A percentile compares a stretch with the other conserved stretches of the same genome.
Evolutionary conservation across 2,113 vertebrate species (phyloP).

Genomic region (Epinephelus cyanopodus): DNA sequence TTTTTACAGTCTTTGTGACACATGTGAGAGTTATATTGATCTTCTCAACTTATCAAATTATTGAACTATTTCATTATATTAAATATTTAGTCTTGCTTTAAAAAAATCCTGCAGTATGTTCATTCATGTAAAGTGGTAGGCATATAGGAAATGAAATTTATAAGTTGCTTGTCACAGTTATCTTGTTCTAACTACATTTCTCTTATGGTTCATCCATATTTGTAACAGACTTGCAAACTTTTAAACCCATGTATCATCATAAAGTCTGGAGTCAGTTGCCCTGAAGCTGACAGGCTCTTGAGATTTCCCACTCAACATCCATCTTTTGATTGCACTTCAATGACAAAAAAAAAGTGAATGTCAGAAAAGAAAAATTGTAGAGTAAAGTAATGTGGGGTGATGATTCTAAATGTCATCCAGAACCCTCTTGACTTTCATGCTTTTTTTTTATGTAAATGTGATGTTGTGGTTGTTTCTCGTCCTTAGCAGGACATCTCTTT

Average conservation of each 20-base stretch:
- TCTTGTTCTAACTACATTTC: background rate
- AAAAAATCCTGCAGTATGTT: background rate
- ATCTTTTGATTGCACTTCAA: conserved; percentile 52
- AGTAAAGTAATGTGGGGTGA: background rate
- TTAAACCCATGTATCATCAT: conserved; percentile 39
- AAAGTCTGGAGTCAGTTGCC: conserved; percentile 32
- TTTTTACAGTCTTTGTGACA: no score
- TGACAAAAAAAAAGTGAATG: conserved; percentile 16
- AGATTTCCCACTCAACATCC: conserved; percentile 43
- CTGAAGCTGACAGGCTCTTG: conserved; percentile 42
- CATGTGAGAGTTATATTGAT: no score
- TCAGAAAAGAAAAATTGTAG: conserved; percentile 13
- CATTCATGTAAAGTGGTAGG: background rate
- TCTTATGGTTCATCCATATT: background rate
- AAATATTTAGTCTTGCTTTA: background rate
- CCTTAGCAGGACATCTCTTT: conserved; percentile 37
- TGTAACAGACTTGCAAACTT: conserved; percentile 40
- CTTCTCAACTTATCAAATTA: no score
- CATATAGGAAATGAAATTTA: background rate
- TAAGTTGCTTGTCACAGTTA: background rate
- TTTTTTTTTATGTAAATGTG: conserved; percentile 41
- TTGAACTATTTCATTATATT: no score
- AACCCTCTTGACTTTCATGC: conserved; percentile 14
- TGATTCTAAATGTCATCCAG: conserved; percentile 28
- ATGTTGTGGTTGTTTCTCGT: background rate